Evolutionary conservation across 2,797 vertebrate genomes (phyloP), one percentile per base, ranked within the genome.

Genomic region (Myotis planiceps): DNA sequence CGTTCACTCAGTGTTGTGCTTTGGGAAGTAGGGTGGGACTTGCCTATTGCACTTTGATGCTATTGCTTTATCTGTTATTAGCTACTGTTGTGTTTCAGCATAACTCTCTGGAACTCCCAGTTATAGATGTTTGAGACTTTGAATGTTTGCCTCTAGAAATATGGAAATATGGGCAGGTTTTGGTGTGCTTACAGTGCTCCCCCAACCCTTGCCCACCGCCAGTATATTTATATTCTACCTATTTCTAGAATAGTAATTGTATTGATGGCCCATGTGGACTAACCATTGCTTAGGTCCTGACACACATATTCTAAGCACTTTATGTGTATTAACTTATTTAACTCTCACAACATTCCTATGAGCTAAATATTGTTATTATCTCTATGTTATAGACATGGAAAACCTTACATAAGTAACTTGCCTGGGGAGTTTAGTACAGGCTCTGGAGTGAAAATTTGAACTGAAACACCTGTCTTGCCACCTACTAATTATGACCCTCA

Each of bases 91-190:
- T 79, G 5, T 53, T 88, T 42, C 9, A 23, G 27, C 32, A 63
- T 55, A 39, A 21, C 0, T 83, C 25, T 39, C 63, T 58, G 21
- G 10, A 90, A 60, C n/a, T 66, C 45, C 29, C 21, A n/a, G 10
- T 69, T 86, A 29, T 2, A 79, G 69, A 66, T 85, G 21, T 72
- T 58, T 79, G 72, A 83, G 47, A 78, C 63, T 81, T 84, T 25
- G 32, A 78, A 68, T 32, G 2, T 72, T 23, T 94, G 55, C 18
- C 34, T 94, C 19, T 58, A 71, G 37, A 82, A 75, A 42, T 45
- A 45, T 45, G 45, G 45, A 45, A 45, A 58, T 68, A 23, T 19
- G 13, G 37, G 23, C n/a, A 1, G 2, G 10, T 19, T 76, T 27
- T 68, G 32, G 42, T 84, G 5, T 60, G 42, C 1, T 34, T 34